Evolutionary conservation across 2,797 vertebrate genomes (phyloP).

Genomic region (Gallirallus australis): DNA sequence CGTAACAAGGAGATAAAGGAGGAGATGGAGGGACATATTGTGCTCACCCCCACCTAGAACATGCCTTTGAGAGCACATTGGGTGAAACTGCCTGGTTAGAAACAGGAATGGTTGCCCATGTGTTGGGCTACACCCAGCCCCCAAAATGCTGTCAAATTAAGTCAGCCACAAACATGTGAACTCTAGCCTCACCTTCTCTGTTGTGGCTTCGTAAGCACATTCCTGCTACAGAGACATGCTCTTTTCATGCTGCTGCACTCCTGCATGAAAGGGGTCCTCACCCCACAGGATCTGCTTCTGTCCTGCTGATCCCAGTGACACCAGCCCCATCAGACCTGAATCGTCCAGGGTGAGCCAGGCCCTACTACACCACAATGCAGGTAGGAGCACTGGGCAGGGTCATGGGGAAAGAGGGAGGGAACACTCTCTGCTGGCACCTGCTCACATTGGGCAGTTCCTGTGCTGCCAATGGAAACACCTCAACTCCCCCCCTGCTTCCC

Average conservation of each 20-base stretch:
- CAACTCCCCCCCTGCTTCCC: not conserved
- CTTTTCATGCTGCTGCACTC: not conserved
- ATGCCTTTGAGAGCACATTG: not conserved
- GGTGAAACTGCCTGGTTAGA: not conserved
- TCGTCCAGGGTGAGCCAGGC: too few species aligned
- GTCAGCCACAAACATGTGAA: not conserved
- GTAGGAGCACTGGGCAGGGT: accelerated
- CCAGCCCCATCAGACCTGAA: accelerated
- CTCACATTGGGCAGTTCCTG: not conserved
- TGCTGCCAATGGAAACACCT: accelerated
- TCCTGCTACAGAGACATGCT: not conserved
- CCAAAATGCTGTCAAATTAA: not conserved
- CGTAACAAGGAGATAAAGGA: not conserved
- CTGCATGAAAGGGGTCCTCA: accelerated
- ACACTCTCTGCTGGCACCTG: not conserved
- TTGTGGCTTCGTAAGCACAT: not conserved
- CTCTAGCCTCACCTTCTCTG: not conserved
- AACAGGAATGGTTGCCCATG: not conserved
- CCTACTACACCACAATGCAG: accelerated
- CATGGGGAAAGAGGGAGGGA: too few species aligned
- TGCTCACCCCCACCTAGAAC: not conserved
- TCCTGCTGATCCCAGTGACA: not conserved
- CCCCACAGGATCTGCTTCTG: not conserved
- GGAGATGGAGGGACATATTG: accelerated
- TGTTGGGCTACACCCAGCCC: not conserved